Evolutionary conservation across 2,888 invertebrate genomes (phyloP).

Genomic region (Stenolophus ochropezus): DNA sequence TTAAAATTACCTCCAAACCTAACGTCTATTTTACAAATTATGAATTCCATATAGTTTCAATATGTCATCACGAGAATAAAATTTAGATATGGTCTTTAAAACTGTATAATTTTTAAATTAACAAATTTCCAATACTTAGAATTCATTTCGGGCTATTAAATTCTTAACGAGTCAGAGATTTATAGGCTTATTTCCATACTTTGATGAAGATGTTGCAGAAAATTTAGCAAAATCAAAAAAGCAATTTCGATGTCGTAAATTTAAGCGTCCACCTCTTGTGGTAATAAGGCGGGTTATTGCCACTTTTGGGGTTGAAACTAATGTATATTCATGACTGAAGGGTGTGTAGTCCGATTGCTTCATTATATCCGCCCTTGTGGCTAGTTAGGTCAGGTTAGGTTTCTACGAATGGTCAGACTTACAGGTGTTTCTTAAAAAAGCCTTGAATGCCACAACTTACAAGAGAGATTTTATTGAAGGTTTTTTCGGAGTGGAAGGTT

Average conservation of each 20-base stretch:
- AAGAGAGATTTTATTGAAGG: not conserved
- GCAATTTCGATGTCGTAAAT: slow-evolving; percentile 29
- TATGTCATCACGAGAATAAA: slow-evolving; percentile 25
- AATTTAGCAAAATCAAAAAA: slow-evolving; percentile 11
- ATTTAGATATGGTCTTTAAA: not conserved
- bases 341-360: slow-evolving; percentile 48
- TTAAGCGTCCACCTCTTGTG: slow-evolving; percentile 37
- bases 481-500: not conserved
- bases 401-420: slow-evolving; percentile 23
- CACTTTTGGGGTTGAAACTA: slow-evolving; percentile 47
- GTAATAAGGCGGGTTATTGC: slow-evolving; percentile 43
- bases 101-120: slow-evolving; percentile 25
- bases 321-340: slow-evolving; percentile 50
- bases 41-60: not conserved
- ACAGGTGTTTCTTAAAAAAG: slow-evolving; percentile 13
- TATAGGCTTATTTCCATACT: slow-evolving; percentile 9
- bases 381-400: slow-evolving; percentile 33
- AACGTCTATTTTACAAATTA: not conserved
- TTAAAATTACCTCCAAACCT: not conserved
- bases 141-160: slow-evolving; percentile 5
- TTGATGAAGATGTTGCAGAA: slow-evolving; percentile 2
- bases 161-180: not conserved
- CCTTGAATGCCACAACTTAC: not conserved
- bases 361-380: slow-evolving; percentile 46
- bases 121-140: slow-evolving; percentile 17